Base-by-base conservation (phyloP, 2,113 vertebrate species). In the Tragelaphus strepsiceros region DNA sequence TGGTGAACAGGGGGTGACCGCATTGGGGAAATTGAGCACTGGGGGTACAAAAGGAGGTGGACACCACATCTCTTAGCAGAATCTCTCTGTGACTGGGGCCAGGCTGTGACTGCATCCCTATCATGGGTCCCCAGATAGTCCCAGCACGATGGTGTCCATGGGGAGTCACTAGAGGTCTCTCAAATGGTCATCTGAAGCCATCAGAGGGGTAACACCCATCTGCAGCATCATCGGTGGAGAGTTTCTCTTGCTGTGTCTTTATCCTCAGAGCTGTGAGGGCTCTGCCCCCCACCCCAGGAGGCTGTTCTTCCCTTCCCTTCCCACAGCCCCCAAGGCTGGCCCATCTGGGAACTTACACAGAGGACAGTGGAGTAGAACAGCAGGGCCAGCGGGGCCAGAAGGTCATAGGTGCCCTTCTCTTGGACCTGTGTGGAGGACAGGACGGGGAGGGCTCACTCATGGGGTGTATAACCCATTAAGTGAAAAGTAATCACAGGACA, bases 301-400 rank as follows among this genome's bases (percentile, higher is more conserved):
- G 22, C 11, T 3, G 0, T 1, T 81, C 82, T 62, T 32, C 16
- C 58, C 22, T n/a, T 7, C 8, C 56, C 22, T 7, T 7, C 59
- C 24, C 0, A 0, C 2, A 19, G n/a, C 59, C 61, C 92, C 83
- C 15, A 1, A 1, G 51, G 56, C 30, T 13, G 24, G 26, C 26
- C 39, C 59, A 24, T 3, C 6, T 11, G 7, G 32, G 39, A 51
- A 98, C 98, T 99, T 99, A 99, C 99, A 98, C 98, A 99, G 78
- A 99, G 99, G 77, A 99, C 99, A 0, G 99, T 99, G 35, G 99
- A 99, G 97, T 99, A 99, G 98, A 99, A 99, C 91, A 99, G 99
- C 96, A 99, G 98, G 16, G 99, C 99, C 87, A 99, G 98, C 0
- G 99, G 99, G 1, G 98, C 98, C 26, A 99, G 99, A 19, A 99